Evolutionary conservation across 2,888 invertebrate genomes (phyloP).

Genomic region (Phlogophora meticulosa): DNA sequence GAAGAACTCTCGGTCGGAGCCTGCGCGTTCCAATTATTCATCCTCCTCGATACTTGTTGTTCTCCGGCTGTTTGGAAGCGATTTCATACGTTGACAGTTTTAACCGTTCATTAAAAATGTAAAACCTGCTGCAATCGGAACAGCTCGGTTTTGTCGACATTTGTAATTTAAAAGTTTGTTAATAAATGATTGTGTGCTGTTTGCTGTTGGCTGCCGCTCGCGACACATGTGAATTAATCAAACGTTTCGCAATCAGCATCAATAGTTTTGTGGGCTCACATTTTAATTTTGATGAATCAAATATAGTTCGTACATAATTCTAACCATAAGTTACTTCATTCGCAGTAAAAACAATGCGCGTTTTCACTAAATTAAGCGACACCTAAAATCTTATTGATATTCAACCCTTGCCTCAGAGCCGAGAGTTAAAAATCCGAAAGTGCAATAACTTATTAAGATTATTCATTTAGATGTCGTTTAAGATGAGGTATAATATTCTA

Average conservation of each 20-base stretch:
- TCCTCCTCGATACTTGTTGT: conserved; percentile 31
- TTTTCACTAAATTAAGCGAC: too few species aligned
- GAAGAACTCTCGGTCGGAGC: conserved; percentile 11
- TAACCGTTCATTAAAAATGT: conserved; percentile 42
- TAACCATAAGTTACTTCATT: not conserved
- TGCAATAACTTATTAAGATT: too few species aligned
- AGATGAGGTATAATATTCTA: not conserved
- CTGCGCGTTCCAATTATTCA: conserved; percentile 46
- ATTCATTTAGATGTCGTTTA: too few species aligned
- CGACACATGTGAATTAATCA: conserved; percentile 49
- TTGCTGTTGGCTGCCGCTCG: conserved; percentile 12
- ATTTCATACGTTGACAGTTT: conserved; percentile 32
- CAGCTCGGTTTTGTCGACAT: conserved; percentile 29
- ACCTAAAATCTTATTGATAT: too few species aligned
- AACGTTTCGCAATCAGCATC: conserved; percentile 44
- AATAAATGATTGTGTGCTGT: conserved; percentile 32
- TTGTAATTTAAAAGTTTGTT: conserved; percentile 53
- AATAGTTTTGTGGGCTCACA: conserved; percentile 23
- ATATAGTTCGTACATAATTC: not conserved
- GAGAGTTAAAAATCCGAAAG: not conserved
- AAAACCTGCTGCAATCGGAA: conserved; percentile 19
- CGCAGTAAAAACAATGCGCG: too few species aligned
- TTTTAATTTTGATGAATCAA: conserved; percentile 15
- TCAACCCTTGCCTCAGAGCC: too few species aligned
- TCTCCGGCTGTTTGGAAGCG: conserved; percentile 31